phyloP scores from a whole-genome alignment of 2,888 invertebrate genomes.

The Dioctria linearis region DNA sequence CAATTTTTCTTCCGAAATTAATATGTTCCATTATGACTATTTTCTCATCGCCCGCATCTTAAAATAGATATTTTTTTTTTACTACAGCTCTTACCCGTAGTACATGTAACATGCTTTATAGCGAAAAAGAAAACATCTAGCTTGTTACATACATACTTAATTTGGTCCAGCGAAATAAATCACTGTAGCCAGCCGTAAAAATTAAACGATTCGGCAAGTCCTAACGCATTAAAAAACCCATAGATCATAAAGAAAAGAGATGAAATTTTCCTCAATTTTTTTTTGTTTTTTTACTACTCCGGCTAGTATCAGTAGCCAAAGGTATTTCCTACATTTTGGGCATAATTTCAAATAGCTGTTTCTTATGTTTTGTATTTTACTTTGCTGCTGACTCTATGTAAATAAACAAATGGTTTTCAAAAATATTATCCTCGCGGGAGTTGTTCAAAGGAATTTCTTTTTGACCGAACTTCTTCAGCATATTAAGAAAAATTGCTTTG shows the following conservation, averaged over 20 bases:
- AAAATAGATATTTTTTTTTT: no score
- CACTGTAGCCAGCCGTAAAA: constrained; percentile 15
- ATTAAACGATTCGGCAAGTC: constrained; percentile 33
- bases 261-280: background rate
- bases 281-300: background rate
- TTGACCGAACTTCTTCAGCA: background rate
- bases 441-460: constrained; percentile 9
- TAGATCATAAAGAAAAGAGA: constrained; percentile 29
- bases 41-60: background rate
- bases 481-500: constrained; percentile 22
- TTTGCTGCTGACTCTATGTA: background rate
- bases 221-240: constrained; percentile 13
- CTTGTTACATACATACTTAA: background rate
- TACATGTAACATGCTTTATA: no score
- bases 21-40: constrained; percentile 39
- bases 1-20: constrained; percentile 22
- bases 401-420: constrained; percentile 22
- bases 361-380: background rate
- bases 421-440: constrained; percentile 26
- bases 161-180: constrained; percentile 26
- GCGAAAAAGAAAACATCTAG: no score
- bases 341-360: constrained; percentile 10
- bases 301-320: background rate
- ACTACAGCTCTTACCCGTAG: no score
- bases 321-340: constrained; percentile 12